These are phyloP conservation scores for Uria lomvia DNA, from an alignment of 2,113 vertebrate genomes.

Conservation along the genomic window DNA sequence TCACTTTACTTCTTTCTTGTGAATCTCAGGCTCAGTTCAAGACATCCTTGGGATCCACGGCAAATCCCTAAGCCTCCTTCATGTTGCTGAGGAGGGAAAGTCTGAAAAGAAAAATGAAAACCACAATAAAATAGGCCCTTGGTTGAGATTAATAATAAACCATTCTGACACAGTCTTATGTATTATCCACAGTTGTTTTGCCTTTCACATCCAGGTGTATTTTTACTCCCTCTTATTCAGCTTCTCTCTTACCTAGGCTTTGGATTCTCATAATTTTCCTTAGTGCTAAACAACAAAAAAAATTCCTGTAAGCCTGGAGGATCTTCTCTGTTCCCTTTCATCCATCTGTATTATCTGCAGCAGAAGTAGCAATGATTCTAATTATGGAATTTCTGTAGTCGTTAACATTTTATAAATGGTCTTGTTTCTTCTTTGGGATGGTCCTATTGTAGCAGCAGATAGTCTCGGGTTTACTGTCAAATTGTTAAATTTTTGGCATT, in stretches of 20 bases:
- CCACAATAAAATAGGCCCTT: neutral
- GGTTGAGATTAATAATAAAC: neutral
- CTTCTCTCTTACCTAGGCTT: neutral
- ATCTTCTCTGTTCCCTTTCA: slow-evolving; percentile 3
- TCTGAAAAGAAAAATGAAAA: slow-evolving; percentile 7
- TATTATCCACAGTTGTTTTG: neutral
- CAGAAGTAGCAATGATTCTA: slow-evolving; percentile 25
- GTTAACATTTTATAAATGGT: slow-evolving; percentile 33
- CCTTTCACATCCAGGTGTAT: neutral
- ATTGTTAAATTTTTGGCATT: neutral
- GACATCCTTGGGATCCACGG: neutral
- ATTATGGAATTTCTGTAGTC: slow-evolving; percentile 29
- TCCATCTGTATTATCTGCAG: slow-evolving; percentile 17
- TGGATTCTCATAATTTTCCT: neutral
- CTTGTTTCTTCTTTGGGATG: neutral
- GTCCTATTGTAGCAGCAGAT: neutral
- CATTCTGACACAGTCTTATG: neutral
- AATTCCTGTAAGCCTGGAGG: neutral
- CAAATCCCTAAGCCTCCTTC: neutral
- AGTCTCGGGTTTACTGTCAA: neutral
- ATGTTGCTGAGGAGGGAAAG: neutral
- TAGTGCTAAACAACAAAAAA: neutral
- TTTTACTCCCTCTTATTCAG: neutral
- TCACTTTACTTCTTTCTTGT: neutral
- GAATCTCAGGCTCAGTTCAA: neutral